Percentiles rank a stretch among this genome's conserved stretches.
These are phyloP conservation scores for Hippocampus comes DNA, from an alignment of 2,113 vertebrate genomes.

Conservation along the genomic window DNA sequence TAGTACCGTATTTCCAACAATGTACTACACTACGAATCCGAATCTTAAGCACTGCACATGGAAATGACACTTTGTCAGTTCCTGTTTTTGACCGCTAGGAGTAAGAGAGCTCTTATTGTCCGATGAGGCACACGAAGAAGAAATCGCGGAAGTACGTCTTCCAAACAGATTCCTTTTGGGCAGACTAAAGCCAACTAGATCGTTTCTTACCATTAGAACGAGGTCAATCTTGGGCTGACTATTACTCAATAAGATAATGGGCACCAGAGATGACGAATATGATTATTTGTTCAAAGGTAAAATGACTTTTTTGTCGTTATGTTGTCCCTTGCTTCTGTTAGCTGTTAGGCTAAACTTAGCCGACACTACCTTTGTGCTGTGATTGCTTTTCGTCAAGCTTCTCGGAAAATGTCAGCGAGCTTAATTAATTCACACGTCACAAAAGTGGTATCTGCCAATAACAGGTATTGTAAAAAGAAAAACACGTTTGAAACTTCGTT, in stretches of 20 bases:
- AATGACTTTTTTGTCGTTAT: not conserved
- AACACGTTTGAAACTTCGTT: not conserved
- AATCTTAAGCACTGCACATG: not conserved
- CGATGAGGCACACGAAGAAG: conserved; percentile 30
- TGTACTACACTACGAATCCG: not conserved
- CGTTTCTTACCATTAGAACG: not conserved
- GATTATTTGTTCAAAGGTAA: conserved; percentile 98
- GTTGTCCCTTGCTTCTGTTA: conserved; percentile 16
- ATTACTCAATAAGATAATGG: conserved; percentile 69
- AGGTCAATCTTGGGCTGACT: conserved; percentile 12
- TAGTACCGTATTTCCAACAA: not conserved
- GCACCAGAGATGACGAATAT: conserved; percentile 95
- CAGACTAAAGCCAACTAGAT: conserved; percentile 25
- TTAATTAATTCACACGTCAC: rapidly evolving
- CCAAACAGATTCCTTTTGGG: conserved; percentile 57
- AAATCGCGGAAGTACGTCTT: conserved; percentile 46
- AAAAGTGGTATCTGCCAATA: rapidly evolving
- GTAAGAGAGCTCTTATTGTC: rapidly evolving
- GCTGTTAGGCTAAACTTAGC: conserved; percentile 40
- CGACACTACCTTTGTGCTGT: conserved; percentile 47
- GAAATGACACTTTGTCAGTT: not conserved
- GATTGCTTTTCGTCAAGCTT: not conserved
- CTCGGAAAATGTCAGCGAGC: conserved; percentile 2
- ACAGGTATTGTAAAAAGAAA: rapidly evolving
- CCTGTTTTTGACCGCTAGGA: not conserved